A percentile compares a stretch with the other conserved stretches of the same genome.
Conservation (phyloP, 2,888 invertebrate species). For the Campopleginae sp. region DNA sequence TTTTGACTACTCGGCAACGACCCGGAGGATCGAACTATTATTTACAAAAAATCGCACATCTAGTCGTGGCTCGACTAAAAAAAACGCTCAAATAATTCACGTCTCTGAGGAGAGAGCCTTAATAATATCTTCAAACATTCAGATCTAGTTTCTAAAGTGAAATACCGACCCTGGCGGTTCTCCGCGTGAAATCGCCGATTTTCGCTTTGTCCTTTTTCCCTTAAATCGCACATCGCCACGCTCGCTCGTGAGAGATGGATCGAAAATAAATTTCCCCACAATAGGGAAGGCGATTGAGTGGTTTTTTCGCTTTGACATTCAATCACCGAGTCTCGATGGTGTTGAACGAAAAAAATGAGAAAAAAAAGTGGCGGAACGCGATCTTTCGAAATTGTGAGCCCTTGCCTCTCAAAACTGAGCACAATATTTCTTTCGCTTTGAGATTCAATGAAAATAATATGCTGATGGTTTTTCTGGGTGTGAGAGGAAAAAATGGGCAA, state of each 20-base stretch:
- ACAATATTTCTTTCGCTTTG: slow-evolving; percentile 11
- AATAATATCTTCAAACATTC: neutral
- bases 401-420: slow-evolving; percentile 67
- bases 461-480: neutral
- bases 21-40: slow-evolving; percentile 38
- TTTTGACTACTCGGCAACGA: slow-evolving; percentile 47
- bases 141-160: slow-evolving; percentile 11
- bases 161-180: neutral
- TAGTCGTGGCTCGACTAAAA: slow-evolving; percentile 21
- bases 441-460: slow-evolving; percentile 36
- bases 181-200: slow-evolving; percentile 2
- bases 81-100: slow-evolving; percentile 12
- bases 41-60: slow-evolving; percentile 50
- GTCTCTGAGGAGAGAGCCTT: neutral
- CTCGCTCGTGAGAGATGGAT: slow-evolving; percentile 11
- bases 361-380: neutral
- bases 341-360: slow-evolving; percentile 24
- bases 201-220: neutral
- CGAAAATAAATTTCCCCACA: slow-evolving; percentile 7
- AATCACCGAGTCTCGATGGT: slow-evolving; percentile 19
- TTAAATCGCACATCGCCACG: slow-evolving; percentile 8
- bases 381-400: neutral
- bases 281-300: neutral
- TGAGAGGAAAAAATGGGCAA: neutral
- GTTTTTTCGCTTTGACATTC: slow-evolving; percentile 22